phyloP scores from a whole-genome alignment of 1,140 invertebrate genomes.

The Diabrotica virgifera region DNA sequence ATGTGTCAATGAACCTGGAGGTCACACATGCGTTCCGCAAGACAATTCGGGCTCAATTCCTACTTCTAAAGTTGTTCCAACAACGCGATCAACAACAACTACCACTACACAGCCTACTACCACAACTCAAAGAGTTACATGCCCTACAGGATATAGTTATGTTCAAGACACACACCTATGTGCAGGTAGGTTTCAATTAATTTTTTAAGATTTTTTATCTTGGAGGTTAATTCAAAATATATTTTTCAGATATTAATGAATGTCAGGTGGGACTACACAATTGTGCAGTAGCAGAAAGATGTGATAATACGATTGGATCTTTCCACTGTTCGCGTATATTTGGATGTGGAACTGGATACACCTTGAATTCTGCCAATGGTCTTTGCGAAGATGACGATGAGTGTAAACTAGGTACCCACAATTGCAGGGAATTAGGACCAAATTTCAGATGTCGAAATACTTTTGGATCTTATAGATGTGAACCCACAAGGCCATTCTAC shows the following conservation, averaged over 20 bases:
- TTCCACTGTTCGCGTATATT: conserved; percentile 78
- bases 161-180: conserved; percentile 4
- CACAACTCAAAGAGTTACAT: conserved; percentile 14
- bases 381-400: conserved; percentile 94
- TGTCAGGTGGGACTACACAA: conserved; percentile 57
- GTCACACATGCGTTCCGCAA: conserved; percentile 63
- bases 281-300: conserved; percentile 69
- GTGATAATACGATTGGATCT: conserved; percentile 87
- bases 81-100: conserved; percentile 26
- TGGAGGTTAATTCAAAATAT: not conserved
- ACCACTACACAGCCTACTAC: not conserved
- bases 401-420: conserved; percentile 76
- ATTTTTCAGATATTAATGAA: conserved; percentile 59
- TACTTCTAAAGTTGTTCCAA: conserved; percentile 46
- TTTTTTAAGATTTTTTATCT: no score
- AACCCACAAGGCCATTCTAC: conserved; percentile 47
- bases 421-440: conserved; percentile 63
- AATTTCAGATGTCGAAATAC: conserved; percentile 85
- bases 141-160: conserved; percentile 42
- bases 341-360: conserved; percentile 95
- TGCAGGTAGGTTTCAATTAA: conserved; percentile 29
- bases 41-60: not conserved
- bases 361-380: conserved; percentile 81
- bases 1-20: conserved; percentile 71
- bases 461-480: conserved; percentile 74